phyloP scores from a whole-genome alignment of 2,888 invertebrate genomes.

The Thymelicus acteon region DNA sequence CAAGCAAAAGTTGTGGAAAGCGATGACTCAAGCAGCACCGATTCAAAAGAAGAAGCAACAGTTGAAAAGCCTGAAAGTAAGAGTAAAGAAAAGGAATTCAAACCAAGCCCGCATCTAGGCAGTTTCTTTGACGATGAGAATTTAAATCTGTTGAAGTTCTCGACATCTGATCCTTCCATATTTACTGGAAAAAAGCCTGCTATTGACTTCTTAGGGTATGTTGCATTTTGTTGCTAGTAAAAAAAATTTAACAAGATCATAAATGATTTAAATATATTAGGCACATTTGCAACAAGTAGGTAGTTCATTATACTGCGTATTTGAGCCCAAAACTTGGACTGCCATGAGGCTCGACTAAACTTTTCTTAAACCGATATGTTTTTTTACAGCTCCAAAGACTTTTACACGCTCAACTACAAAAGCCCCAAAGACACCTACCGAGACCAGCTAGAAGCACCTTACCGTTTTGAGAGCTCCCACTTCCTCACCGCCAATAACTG shows the following conservation, averaged over 20 bases:
- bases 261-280: too few species aligned
- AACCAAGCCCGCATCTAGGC: constrained; percentile 81
- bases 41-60: constrained; percentile 40
- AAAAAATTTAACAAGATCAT: too few species aligned
- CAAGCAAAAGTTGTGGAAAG: constrained; percentile 51
- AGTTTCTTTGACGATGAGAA: constrained; percentile 73
- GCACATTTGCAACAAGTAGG: too few species aligned
- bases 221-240: background rate
- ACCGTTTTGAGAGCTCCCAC: constrained; percentile 59
- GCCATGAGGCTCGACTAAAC: too few species aligned
- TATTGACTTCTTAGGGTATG: constrained; percentile 58
- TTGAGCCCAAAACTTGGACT: too few species aligned
- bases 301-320: too few species aligned
- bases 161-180: constrained; percentile 12
- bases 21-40: constrained; percentile 45
- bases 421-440: constrained; percentile 51
- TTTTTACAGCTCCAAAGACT: constrained; percentile 55
- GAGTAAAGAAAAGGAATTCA: constrained; percentile 64
- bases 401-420: constrained; percentile 50
- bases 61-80: constrained; percentile 33
- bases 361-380: background rate
- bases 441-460: constrained; percentile 51
- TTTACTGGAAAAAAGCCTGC: constrained; percentile 7
- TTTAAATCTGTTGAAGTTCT: constrained; percentile 44
- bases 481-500: constrained; percentile 54